Percentiles rank a stretch among this genome's conserved stretches.
These are phyloP conservation scores for Rotaria socialis DNA, from an alignment of 2,888 invertebrate genomes.

Conservation along the genomic window DNA sequence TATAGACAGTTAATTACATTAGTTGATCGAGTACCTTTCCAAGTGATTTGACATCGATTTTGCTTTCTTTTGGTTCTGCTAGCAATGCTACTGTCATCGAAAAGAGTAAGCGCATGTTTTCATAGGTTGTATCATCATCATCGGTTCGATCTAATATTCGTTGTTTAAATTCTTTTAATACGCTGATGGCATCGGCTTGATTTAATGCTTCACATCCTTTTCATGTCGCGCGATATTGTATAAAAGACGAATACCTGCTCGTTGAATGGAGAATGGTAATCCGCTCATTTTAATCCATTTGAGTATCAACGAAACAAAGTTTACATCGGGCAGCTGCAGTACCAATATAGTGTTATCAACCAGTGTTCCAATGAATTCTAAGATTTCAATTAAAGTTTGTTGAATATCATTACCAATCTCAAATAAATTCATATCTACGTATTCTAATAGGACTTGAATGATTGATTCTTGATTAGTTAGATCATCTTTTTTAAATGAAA, in stretches of 20 bases:
- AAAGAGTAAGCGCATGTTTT: neutral
- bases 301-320: neutral
- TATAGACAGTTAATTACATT: neutral
- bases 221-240: conserved; percentile 12
- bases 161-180: neutral
- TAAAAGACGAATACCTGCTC: neutral
- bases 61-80: neutral
- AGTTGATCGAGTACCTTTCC: conserved; percentile 2
- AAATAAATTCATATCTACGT: too few relatives aligned
- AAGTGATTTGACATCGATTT: neutral
- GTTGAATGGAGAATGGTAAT: neutral
- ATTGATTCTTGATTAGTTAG: neutral
- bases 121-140: neutral
- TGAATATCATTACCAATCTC: too few relatives aligned
- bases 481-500: neutral
- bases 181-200: neutral
- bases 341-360: neutral
- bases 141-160: neutral
- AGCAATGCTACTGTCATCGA: neutral
- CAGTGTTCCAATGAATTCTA: neutral
- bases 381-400: too few relatives aligned
- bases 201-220: neutral
- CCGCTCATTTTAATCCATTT: neutral
- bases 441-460: neutral
- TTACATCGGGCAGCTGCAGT: neutral